Conservation (phyloP, 2,113 vertebrate genomes). For the Channa maculata region DNA sequence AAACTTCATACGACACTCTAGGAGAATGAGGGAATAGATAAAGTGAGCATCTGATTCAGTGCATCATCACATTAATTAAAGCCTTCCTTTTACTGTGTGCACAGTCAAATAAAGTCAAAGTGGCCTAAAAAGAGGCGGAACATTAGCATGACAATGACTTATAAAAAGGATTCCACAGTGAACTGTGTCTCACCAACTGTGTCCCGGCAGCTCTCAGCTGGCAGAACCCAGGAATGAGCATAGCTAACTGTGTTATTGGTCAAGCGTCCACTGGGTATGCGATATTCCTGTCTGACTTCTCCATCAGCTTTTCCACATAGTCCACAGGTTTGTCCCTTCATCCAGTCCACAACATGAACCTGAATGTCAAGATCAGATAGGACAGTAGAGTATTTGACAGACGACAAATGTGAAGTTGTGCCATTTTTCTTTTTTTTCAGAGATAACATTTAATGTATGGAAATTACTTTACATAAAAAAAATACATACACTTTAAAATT, state of each 20-base stretch:
- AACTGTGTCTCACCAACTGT: constrained; percentile 44
- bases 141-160: neutral
- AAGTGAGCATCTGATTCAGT: constrained; percentile 73
- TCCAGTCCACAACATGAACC: constrained; percentile 85
- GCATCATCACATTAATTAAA: constrained; percentile 5
- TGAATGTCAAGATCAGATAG: constrained; percentile 41
- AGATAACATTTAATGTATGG: no score
- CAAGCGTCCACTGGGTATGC: constrained; percentile 76
- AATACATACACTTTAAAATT: constrained; percentile 3
- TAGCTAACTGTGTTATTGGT: constrained; percentile 80
- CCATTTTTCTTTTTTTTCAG: no score
- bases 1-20: constrained; percentile 81
- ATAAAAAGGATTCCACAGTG: neutral
- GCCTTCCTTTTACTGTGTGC: neutral
- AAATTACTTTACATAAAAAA: neutral
- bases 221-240: constrained; percentile 85
- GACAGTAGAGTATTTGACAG: no score
- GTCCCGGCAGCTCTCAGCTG: constrained; percentile 78
- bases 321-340: constrained; percentile 86
- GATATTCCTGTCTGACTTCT: constrained; percentile 82
- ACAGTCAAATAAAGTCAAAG: neutral
- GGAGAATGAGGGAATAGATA: neutral
- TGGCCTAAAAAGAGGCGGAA: neutral
- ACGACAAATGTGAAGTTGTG: no score
- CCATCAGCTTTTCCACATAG: constrained; percentile 86